These are phyloP conservation scores for Lasiurus cinereus DNA, from an alignment of 2,113 vertebrate species.

Conservation along the genomic window DNA sequence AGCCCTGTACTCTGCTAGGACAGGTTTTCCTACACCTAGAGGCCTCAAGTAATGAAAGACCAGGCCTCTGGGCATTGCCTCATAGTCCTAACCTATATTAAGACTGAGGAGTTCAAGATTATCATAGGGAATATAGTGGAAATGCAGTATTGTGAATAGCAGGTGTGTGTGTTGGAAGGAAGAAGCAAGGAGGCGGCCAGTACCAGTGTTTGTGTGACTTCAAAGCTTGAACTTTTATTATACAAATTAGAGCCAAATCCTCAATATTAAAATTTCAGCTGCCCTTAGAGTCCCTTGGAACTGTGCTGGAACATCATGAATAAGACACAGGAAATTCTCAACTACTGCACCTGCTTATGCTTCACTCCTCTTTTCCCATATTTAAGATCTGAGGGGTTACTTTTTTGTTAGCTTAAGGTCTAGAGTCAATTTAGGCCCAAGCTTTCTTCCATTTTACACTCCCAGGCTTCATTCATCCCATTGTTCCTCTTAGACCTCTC, in stretches of 20 bases:
- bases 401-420: background rate
- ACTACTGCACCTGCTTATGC: background rate
- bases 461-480: background rate
- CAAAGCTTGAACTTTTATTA: background rate
- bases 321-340: background rate
- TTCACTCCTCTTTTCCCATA: background rate
- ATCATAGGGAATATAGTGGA: background rate
- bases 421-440: background rate
- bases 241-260: background rate
- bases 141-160: background rate
- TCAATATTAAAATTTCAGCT: conserved; percentile 1
- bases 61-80: background rate
- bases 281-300: background rate
- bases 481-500: background rate
- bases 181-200: background rate
- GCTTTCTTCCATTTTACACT: background rate
- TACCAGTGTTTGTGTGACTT: background rate
- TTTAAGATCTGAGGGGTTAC: background rate
- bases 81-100: background rate
- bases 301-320: background rate
- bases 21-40: background rate
- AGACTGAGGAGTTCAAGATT: background rate
- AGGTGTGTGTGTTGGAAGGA: background rate
- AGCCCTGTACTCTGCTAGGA: background rate
- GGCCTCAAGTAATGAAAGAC: background rate